phyloP scores from a whole-genome alignment of 1,140 invertebrate species.

The Tyrophagus putrescentiae region DNA sequence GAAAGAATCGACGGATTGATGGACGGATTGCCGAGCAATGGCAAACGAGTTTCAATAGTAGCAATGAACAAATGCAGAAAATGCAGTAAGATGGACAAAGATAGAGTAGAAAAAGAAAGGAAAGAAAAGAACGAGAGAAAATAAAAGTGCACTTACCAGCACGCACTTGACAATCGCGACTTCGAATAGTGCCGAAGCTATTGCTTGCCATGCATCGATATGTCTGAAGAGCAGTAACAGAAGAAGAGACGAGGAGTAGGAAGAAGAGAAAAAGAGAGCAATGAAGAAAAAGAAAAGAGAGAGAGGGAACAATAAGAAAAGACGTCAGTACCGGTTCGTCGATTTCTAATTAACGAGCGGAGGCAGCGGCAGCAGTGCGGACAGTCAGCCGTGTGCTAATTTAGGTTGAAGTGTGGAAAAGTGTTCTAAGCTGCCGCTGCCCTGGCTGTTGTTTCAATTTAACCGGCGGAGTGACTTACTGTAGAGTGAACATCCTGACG shows the following conservation, averaged over 20 bases:
- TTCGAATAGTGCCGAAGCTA: slow-evolving; percentile 34
- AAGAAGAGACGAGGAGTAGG: neutral
- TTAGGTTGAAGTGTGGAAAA: no score
- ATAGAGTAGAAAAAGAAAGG: neutral
- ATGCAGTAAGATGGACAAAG: neutral
- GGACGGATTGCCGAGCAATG: no score
- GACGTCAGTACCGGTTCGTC: no score
- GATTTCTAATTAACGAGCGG: no score
- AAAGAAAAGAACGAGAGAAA: neutral
- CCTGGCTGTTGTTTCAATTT: no score
- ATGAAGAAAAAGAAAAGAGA: neutral
- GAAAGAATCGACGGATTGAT: no score
- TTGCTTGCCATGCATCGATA: slow-evolving; percentile 35
- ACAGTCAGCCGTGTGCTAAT: no score
- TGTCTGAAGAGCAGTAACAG: slow-evolving; percentile 5
- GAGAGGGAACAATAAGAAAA: no score
- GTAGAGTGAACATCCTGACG: slow-evolving; percentile 30
- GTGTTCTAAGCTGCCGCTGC: no score
- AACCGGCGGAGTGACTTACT: slow-evolving; percentile 24
- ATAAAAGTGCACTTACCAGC: slow-evolving; percentile 31
- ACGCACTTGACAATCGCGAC: slow-evolving; percentile 33
- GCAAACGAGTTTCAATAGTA: no score
- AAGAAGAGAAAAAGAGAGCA: neutral
- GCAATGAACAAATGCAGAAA: no score
- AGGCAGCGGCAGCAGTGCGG: no score